Conservation (phyloP, 2,797 vertebrate species). For the Myotis myotis region DNA sequence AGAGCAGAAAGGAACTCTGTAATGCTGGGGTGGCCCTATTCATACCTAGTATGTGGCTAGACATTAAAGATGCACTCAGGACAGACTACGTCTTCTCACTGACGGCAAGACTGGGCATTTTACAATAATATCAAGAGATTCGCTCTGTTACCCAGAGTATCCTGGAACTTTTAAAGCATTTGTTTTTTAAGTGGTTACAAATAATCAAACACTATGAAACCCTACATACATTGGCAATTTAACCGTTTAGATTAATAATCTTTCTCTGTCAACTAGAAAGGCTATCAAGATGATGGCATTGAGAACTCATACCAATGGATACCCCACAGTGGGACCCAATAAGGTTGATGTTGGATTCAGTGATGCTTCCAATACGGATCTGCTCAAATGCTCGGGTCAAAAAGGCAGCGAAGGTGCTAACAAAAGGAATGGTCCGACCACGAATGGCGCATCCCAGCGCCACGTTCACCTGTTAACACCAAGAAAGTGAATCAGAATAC, state of each 20-base stretch:
- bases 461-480: constrained; percentile 87
- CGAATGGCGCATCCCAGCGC: constrained; percentile 91
- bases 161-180: neutral
- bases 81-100: neutral
- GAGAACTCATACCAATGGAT: constrained; percentile 87
- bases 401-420: constrained; percentile 91
- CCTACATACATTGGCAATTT: neutral
- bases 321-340: constrained; percentile 92
- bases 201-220: neutral
- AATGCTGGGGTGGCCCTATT: neutral
- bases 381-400: constrained; percentile 91
- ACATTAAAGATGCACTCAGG: neutral
- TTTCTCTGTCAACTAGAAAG: neutral
- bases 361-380: constrained; percentile 91
- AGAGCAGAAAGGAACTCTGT: neutral
- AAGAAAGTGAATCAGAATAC: neutral
- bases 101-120: neutral
- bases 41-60: neutral
- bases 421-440: constrained; percentile 88
- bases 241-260: neutral
- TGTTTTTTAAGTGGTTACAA: neutral
- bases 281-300: neutral
- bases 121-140: neutral
- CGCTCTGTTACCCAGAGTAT: neutral
- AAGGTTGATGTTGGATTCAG: constrained; percentile 90